These are phyloP conservation scores for Brachionichthys hirsutus DNA, from an alignment of 2,113 vertebrate species.

Conservation along the genomic window DNA sequence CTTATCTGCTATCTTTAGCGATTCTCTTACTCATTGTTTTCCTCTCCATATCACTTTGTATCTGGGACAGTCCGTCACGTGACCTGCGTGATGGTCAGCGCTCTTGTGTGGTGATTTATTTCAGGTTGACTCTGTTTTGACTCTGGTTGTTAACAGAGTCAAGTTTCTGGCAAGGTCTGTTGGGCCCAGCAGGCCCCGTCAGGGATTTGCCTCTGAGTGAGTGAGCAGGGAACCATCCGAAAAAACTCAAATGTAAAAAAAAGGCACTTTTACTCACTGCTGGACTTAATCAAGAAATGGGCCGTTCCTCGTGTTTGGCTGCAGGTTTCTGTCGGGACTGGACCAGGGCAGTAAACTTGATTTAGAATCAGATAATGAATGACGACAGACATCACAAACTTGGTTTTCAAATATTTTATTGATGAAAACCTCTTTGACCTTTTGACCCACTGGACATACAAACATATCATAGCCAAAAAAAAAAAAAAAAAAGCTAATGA, in stretches of 20 bases:
- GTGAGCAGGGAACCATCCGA: slow-evolving; percentile 36
- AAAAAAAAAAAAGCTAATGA: slow-evolving; percentile 69
- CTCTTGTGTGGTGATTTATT: slow-evolving; percentile 39
- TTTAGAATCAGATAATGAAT: slow-evolving; percentile 25
- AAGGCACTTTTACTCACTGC: not conserved
- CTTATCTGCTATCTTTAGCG: slow-evolving; percentile 60
- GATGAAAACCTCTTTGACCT: slow-evolving; percentile 70
- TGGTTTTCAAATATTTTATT: slow-evolving; percentile 74
- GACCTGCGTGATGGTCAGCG: slow-evolving; percentile 38
- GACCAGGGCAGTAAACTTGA: slow-evolving; percentile 9
- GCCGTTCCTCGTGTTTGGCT: slow-evolving; percentile 29
- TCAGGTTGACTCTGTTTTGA: slow-evolving; percentile 31
- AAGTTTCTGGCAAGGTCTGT: slow-evolving; percentile 45
- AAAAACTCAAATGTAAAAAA: slow-evolving; percentile 21
- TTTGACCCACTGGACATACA: slow-evolving; percentile 71
- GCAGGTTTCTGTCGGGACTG: not conserved
- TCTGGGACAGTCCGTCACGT: slow-evolving; percentile 47
- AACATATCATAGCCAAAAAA: slow-evolving; percentile 70
- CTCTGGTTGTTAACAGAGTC: slow-evolving; percentile 54
- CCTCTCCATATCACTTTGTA: slow-evolving; percentile 36
- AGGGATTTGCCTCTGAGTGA: slow-evolving; percentile 55
- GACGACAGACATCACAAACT: slow-evolving; percentile 23
- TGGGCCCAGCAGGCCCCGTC: slow-evolving; percentile 55
- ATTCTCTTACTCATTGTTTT: slow-evolving; percentile 41
- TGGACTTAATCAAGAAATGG: slow-evolving; percentile 22